Evolutionary conservation across 2,113 vertebrate genomes (phyloP), one percentile per base, ranked within the genome.

Genomic region (Macrotus californicus): DNA sequence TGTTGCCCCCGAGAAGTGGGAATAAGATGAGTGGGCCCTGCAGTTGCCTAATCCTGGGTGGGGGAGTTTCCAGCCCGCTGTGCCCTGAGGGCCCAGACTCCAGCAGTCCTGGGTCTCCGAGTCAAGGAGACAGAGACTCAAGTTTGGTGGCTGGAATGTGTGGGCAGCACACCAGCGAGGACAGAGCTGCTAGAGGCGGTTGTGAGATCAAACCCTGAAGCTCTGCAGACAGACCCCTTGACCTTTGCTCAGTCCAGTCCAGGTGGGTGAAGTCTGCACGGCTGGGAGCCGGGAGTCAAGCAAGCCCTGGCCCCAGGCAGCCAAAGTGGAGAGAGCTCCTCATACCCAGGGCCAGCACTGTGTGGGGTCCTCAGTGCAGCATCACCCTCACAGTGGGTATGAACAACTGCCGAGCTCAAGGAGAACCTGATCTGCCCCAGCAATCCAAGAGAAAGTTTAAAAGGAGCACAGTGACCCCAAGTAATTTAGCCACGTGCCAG

Each of bases 191-290:
- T 6, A 26, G 43, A 31, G 18, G 21, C 2, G 11, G 59, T 14
- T 31, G 24, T 5, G n/a, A 39, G 50, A 41, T 21, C n/a, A 24
- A 15, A 13, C 24, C 21, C 66, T 3, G 43, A 50, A 19, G 43
- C 14, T 21, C 41, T 14, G 61, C 48, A 31, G 36, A n/a, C 14
- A 66, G 8, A 8, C 34, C 59, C 26, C 21, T 10, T 34, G 85
- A 29, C 1, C 24, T 41, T 16, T 21, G 7, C 22, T 70, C 10
- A 7, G 82, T n/a, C 5, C 13, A 19, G 24, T 2, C 24, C 2
- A 15, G 11, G 22, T 11, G 11, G 6, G 9, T 31, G 48, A 29
- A 4, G 22, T 22, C 56, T 8, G 0, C 9, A 10, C 13, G 34
- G 36, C 67, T 10, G 24, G 39, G 14, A 66, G 46, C 21, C 3